Evolutionary conservation across 2,113 vertebrate genomes (phyloP).

Genomic region (Cygnus buccinator): DNA sequence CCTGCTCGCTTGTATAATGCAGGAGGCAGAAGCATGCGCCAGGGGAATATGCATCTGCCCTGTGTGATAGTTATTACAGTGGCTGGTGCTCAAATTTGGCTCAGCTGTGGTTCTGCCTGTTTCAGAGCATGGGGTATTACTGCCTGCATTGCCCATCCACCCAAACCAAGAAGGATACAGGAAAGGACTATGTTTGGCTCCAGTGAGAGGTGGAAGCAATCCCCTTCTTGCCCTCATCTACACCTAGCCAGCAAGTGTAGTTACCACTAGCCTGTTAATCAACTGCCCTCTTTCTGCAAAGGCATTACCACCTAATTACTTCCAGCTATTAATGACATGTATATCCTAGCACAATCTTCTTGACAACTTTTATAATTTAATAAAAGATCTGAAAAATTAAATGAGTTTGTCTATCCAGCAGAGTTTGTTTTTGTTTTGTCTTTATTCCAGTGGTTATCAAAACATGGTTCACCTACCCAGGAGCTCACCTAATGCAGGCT

Average conservation of each 20-base stretch:
- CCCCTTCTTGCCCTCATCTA: neutral
- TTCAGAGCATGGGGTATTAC: neutral
- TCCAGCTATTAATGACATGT: neutral
- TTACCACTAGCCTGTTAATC: neutral
- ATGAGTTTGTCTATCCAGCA: neutral
- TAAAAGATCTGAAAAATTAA: neutral
- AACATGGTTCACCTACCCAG: neutral
- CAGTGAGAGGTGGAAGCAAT: neutral
- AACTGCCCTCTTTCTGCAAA: neutral
- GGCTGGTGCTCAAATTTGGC: fast-evolving
- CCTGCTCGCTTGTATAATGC: neutral
- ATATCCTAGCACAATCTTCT: neutral
- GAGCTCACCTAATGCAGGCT: neutral
- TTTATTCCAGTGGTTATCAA: neutral
- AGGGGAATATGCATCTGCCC: neutral
- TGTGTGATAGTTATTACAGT: neutral
- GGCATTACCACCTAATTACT: neutral
- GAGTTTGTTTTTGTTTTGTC: neutral
- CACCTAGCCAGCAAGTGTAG: neutral
- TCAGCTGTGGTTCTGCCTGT: neutral
- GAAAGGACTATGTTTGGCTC: neutral
- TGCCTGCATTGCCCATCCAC: neutral
- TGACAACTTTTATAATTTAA: neutral
- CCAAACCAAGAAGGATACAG: fast-evolving
- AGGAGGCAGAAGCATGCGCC: neutral